Base-by-base conservation (phyloP, 2,797 vertebrate species). In the Limnodromus scolopaceus region DNA sequence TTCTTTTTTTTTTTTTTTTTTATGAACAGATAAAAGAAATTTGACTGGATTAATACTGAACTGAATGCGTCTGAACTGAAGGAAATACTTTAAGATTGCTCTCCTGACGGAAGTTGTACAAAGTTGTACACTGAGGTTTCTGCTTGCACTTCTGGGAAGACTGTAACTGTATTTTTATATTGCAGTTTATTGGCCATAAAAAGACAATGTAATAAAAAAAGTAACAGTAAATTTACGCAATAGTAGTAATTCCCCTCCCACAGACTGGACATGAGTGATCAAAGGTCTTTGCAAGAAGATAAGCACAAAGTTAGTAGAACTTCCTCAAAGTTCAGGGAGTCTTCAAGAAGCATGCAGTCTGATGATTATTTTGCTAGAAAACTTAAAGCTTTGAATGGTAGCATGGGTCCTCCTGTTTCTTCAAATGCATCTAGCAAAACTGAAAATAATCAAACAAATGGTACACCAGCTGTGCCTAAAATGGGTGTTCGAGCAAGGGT, bases 401-500 rank as follows among this genome's bases (percentile, higher is more conserved):
- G 96, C 97, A 98, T 99, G 99, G 99, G 99, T 65, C 98, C 99
- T 60, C 87, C 98, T 53, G 97, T 99, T 65, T 90, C 98, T 95
- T 97, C 98, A 97, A 98, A 96, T 96, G 93, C 98, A 61, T 97
- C 99, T 34, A 98, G 95, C 91, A 99, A 99, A 97, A 83, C 87
- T 58, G 99, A 99, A 64, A 96, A 87, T 72, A 98, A 97, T 78
- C 99, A 99, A 90, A 94, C 98, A 84, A 99, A 99, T 34, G 99
- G 99, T 83, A 98, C 98, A 57, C 99, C 99, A 48, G 99, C 98
- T 60, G 98, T 99, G 98, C 99, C 99, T 96, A 99, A 99, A 98
- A 99, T 99, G 99, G 99, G 99, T 1, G 99, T 99, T 92, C 98
- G 99, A 93, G 99, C 99, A 64, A 98, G 99, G 95, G 99, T 99